phyloP scores from a whole-genome alignment of 2,888 invertebrate species.

The Monopis laevigella region DNA sequence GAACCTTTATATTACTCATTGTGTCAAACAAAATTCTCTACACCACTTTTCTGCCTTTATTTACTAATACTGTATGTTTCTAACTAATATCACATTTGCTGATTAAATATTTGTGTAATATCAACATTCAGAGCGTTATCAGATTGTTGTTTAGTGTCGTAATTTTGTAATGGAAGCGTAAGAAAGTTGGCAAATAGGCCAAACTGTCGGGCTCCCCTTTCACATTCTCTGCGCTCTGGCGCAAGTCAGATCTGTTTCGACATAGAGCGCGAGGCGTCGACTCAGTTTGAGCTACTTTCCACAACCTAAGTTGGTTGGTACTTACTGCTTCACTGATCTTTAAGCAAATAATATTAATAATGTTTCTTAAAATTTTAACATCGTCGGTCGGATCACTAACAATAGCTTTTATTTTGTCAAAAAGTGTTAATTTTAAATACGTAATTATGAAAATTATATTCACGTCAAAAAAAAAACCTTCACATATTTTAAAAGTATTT shows the following conservation, averaged over 20 bases:
- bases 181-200: slow-evolving; percentile 12
- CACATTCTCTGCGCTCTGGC: slow-evolving; percentile 21
- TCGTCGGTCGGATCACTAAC: no score
- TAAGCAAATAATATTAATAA: no score
- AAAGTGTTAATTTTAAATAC: no score
- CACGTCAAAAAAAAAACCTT: slow-evolving; percentile 3
- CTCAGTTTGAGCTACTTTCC: slow-evolving; percentile 7
- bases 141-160: slow-evolving; percentile 8
- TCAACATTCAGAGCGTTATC: slow-evolving; percentile 10
- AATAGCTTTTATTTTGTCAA: no score
- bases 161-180: slow-evolving; percentile 10
- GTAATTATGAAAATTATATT: no score
- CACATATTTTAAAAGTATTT: slow-evolving; percentile 10
- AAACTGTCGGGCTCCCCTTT: slow-evolving; percentile 24
- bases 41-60: no score
- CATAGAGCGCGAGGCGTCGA: slow-evolving; percentile 13
- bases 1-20: slow-evolving; percentile 1
- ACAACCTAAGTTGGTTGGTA: no score
- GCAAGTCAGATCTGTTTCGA: slow-evolving; percentile 19
- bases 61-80: no score
- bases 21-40: slow-evolving; percentile 7
- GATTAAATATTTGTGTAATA: no score
- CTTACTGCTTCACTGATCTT: no score
- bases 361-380: no score
- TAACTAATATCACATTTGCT: no score